A percentile compares a stretch with the other conserved stretches of the same genome.
Evolutionary conservation across 2,113 vertebrate species (phyloP).

Genomic region (Salminus brasiliensis): DNA sequence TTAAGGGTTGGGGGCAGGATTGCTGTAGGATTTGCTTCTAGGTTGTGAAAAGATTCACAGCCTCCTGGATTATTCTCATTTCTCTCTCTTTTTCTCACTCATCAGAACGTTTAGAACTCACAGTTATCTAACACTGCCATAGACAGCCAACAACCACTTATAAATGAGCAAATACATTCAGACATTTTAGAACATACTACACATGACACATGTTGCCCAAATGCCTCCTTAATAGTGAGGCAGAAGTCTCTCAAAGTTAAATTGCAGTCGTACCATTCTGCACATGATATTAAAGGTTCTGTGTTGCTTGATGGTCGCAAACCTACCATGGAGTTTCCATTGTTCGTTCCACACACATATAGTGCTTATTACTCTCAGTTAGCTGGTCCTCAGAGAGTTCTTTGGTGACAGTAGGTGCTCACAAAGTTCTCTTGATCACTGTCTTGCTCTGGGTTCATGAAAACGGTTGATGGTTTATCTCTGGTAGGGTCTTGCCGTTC

Average conservation of each 20-base stretch:
- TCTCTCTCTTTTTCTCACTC: slow-evolving; percentile 1
- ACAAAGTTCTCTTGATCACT: neutral
- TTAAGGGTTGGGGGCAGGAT: neutral
- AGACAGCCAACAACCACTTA: neutral
- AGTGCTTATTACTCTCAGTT: neutral
- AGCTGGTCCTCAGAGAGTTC: neutral
- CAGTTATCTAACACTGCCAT: neutral
- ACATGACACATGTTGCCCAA: neutral
- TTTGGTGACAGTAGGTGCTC: neutral
- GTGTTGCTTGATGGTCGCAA: neutral
- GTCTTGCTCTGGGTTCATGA: slow-evolving; percentile 6
- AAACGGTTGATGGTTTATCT: neutral
- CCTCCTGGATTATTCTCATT: neutral
- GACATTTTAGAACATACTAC: neutral
- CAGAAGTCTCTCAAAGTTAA: neutral
- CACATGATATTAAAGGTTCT: neutral
- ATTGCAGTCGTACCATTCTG: neutral
- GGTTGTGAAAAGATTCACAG: neutral
- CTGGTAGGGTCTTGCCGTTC: neutral
- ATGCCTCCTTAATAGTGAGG: neutral
- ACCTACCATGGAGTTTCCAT: neutral
- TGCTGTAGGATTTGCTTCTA: neutral
- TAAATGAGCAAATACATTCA: neutral
- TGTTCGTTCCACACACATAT: neutral
- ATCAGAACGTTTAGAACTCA: neutral